Base-by-base conservation (phyloP, 2,797 vertebrate genomes). In the Myotis daubentonii region DNA sequence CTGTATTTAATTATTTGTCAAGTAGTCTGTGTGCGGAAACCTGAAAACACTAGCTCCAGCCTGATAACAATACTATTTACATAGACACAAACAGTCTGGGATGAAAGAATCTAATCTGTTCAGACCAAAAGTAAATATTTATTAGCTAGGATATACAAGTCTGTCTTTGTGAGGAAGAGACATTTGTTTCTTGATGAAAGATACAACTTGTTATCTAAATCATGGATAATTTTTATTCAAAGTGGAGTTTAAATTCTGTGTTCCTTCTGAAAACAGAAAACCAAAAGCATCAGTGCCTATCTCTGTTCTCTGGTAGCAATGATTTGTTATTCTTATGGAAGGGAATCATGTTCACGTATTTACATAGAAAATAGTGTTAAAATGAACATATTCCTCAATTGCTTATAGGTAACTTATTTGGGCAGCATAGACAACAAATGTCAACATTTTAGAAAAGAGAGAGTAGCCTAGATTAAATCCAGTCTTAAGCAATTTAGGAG, bases 91-190 rank as follows among this genome's bases (percentile, higher is more conserved):
- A 96, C 95, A 96, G 94, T 95, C 74, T 83, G 87, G 84, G 97
- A 97, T 89, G 85, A 94, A 96, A 95, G 95, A 97, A 98, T 98
- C 71, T 95, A 88, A 97, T 98, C 97, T 96, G 79, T 95, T 92
- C 94, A 98, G 95, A 96, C 86, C 92, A 82, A 96, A 98, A 96
- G 94, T 95, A 98, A 98, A 98, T 98, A 98, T 98, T 98, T 98
- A 98, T 91, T 96, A 92, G 95, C 62, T 92, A 95, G 88, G 94
- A 96, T 95, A 97, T 76, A 96, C 95, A 96, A 91, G 79, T 53
- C 94, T 91, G 70, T 87, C 96, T 95, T 93, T 95, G 95, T 89
- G 74, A 30, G 91, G 95, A 98, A 97, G 84, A 94, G 92, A 78
- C 86, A 97, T 51, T 89, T 97, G 95, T 97, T 97, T 97, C 97